A percentile compares a stretch with the other conserved stretches of the same genome.
These are phyloP conservation scores for Micronycteris hirsuta DNA, from an alignment of 2,113 vertebrate species.

Conservation along the genomic window DNA sequence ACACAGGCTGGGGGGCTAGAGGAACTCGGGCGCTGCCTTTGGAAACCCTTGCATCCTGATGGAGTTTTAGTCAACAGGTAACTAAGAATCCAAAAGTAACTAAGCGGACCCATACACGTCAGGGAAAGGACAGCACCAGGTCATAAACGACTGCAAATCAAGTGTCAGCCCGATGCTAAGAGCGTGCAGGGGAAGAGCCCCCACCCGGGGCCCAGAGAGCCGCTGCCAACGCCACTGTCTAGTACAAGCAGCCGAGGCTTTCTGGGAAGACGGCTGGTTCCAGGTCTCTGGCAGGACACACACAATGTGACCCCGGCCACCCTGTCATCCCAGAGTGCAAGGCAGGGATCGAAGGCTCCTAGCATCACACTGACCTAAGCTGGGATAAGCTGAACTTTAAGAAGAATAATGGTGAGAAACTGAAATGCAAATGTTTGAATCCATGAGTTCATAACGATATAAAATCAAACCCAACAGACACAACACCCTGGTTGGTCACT, in stretches of 20 bases:
- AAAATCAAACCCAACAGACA: neutral
- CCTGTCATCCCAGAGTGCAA: neutral
- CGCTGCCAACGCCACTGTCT: neutral
- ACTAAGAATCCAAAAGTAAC: neutral
- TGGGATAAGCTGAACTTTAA: neutral
- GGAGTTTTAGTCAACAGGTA: neutral
- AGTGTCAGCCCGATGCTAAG: neutral
- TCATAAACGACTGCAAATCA: fast-evolving
- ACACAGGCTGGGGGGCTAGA: neutral
- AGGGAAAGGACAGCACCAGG: neutral
- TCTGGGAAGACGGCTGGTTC: neutral
- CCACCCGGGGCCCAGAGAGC: neutral
- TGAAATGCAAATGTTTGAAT: neutral
- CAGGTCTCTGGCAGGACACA: neutral
- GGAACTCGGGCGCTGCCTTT: neutral
- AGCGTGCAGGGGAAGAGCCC: neutral
- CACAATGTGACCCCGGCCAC: too few species aligned
- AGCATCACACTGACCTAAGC: neutral
- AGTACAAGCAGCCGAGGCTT: neutral
- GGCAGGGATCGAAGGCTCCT: too few species aligned
- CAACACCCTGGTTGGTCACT: neutral
- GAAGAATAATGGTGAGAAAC: neutral
- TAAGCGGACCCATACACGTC: fast-evolving
- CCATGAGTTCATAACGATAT: neutral
- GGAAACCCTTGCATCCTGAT: neutral